phyloP scores from a whole-genome alignment of 2,113 vertebrate genomes.

The Camelus bactrianus region DNA sequence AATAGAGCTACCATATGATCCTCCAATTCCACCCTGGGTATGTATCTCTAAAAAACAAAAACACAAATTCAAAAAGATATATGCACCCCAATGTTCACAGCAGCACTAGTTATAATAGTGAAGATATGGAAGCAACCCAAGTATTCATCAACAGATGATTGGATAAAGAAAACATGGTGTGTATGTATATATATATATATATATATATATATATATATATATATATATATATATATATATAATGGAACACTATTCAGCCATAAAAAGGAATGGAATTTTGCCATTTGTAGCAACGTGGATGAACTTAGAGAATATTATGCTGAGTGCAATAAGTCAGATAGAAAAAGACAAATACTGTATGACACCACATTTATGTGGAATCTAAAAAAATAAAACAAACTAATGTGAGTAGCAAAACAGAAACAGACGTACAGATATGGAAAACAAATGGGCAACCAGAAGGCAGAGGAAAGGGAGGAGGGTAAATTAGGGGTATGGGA shows the following conservation, averaged over 20 bases:
- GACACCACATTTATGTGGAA: neutral
- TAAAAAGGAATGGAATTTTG: neutral
- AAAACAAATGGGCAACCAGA: neutral
- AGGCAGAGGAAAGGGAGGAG: neutral
- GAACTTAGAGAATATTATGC: neutral
- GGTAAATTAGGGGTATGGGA: neutral
- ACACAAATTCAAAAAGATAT: neutral
- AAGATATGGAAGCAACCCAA: neutral
- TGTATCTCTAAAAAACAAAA: neutral
- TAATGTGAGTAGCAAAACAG: neutral
- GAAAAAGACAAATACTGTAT: neutral
- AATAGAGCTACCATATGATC: neutral
- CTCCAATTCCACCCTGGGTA: neutral
- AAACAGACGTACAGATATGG: neutral
- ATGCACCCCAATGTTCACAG: neutral
- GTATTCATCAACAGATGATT: neutral
- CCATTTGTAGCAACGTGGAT: neutral
- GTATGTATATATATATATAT: too few relatives aligned
- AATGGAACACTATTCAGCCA: neutral
- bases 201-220: too few relatives aligned
- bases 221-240: too few relatives aligned
- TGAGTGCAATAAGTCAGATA: neutral
- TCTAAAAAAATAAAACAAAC: neutral
- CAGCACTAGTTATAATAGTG: neutral
- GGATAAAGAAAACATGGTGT: neutral